Evolutionary conservation across 2,797 vertebrate genomes (phyloP), one percentile per base, ranked within the genome.

Genomic region (Sebastes dallii): DNA sequence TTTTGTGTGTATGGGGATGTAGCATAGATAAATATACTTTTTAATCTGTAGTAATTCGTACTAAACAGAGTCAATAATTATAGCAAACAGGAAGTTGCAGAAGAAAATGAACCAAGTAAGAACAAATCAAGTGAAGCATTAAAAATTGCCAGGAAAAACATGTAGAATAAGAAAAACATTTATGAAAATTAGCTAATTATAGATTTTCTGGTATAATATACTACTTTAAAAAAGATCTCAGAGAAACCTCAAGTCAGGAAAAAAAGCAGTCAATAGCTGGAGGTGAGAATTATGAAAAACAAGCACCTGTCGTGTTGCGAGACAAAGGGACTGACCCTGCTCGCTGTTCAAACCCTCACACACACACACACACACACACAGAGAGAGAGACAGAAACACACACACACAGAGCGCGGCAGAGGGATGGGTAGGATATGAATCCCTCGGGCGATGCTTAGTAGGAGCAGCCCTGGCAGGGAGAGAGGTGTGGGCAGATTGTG

Each of bases 401-500:
- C 75, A 76, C 65, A 61, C 72, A 74, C 78, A 72, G 58, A 65
- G 32, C 3, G 25, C 30, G 5, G 77, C 80, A 80, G 85, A 88
- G 86, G 88, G 87, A 86, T 80, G 91, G 89, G 85, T 83, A 84
- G 85, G 89, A 91, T 95, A 95, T 92, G 92, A 96, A 96, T 97
- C 97, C 97, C 98, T 95, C 96, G 96, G 97, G 97, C 97, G 90
- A 97, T 96, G 96, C 97, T 96, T 97, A 97, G 97, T 96, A 96
- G 96, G 96, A 97, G 96, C 96, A 95, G 97, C 83, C 73, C 92
- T 98, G 97, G 97, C 97, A 98, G 90, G 96, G 88, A 96, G 97
- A 96, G 96, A 95, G 96, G 95, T 95, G 96, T 96, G 96, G 96
- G 96, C 98, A 99, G 98, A 98, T 98, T 99, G 97, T 94, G 95